Evolutionary conservation across 2,113 vertebrate genomes (phyloP), one percentile per base, ranked within the genome.

Genomic region (Lasiurus borealis): DNA sequence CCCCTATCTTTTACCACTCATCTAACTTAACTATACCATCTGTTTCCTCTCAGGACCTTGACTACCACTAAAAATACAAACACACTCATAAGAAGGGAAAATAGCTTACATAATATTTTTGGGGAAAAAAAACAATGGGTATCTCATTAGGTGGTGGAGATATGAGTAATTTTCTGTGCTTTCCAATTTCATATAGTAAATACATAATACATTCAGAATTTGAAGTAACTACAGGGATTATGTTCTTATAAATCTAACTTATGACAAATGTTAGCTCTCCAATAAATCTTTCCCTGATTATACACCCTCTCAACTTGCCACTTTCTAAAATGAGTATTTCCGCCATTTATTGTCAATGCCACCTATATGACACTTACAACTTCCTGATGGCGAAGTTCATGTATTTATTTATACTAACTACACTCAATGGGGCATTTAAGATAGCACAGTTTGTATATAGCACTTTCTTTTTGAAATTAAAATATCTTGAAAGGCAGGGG

Each of bases 121-220:
- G 0, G 34, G 14, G 44, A 25, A 36, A 71, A 69, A 18, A 31
- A 48, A 78, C 7, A 69, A 77, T 40, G 50, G 8, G 2, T 31
- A 64, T 88, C 59, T 82, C 73, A 36, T 27, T 73, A 81, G 76
- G 29, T 36, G 36, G 29, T 92, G 0, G 52, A 36, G 72, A 23
- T 92, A 75, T 8, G 40, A 88, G 46, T 40, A 77, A 46, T 64
- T 95, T 76, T 88, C 59, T 50, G 48, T 72, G 40, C 18, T 85
- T 95, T 29, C 4, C 31, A 85, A 78, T 94, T 93, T 93, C 90
- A 66, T 71, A 69, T 48, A 92, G 76, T 94, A n/a, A 83, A 88
- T 52, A 78, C 13, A 57, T 18, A 75, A 78, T 59, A 54, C 1
- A 34, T 87, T 84, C 15, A 80, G 48, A 76, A 69, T 71, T 85